These are phyloP conservation scores for Crocallis elinguaria DNA, from an alignment of 2,888 invertebrate species.

Conservation along the genomic window DNA sequence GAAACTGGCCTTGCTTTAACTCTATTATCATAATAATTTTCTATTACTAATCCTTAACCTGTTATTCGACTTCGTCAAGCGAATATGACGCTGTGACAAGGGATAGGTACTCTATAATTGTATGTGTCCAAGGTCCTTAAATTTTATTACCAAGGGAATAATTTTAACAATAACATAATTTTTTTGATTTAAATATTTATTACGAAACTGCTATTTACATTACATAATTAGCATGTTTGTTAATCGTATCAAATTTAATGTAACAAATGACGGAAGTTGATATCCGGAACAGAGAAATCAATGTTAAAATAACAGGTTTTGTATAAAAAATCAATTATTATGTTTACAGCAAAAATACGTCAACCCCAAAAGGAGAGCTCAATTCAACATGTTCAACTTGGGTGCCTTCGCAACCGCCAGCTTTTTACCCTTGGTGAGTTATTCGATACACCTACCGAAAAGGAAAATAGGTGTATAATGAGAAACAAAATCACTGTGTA, in stretches of 20 bases:
- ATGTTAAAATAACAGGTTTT: slow-evolving; percentile 1
- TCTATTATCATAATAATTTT: too few relatives aligned
- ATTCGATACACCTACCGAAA: neutral
- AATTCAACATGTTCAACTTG: slow-evolving; percentile 70
- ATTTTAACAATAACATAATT: too few relatives aligned
- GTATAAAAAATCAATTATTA: slow-evolving; percentile 10
- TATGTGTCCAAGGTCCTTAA: too few relatives aligned
- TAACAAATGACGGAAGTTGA: slow-evolving; percentile 2
- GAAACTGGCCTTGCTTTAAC: too few relatives aligned
- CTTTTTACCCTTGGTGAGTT: slow-evolving; percentile 68
- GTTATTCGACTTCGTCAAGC: too few relatives aligned
- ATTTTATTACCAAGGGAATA: too few relatives aligned
- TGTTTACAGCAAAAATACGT: slow-evolving; percentile 64
- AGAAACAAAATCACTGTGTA: neutral
- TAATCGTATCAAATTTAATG: neutral
- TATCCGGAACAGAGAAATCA: neutral
- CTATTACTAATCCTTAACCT: too few relatives aligned
- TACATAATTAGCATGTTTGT: neutral
- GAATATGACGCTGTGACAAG: too few relatives aligned
- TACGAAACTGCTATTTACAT: too few relatives aligned
- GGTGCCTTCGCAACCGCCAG: slow-evolving; percentile 67
- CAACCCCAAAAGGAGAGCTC: slow-evolving; percentile 68
- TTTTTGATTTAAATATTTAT: too few relatives aligned
- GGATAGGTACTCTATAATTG: too few relatives aligned
- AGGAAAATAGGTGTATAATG: too few relatives aligned